Evolutionary conservation across 2,113 vertebrate species (phyloP).

Genomic region (Anguilla rostrata): DNA sequence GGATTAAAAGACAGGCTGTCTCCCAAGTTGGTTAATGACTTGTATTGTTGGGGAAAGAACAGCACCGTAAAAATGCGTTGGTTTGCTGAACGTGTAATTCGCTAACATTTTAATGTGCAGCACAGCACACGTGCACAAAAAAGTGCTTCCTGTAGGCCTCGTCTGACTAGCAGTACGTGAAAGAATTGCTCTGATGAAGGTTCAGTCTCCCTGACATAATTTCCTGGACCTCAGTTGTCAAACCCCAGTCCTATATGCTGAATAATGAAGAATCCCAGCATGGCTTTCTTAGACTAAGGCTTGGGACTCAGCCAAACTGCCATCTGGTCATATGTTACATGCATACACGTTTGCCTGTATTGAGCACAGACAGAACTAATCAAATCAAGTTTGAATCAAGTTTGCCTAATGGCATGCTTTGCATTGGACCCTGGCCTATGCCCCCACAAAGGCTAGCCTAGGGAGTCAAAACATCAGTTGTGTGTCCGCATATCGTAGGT

Average conservation of each 20-base stretch:
- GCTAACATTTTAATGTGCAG: conserved; percentile 27
- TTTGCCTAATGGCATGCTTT: too few relatives aligned
- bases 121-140: not conserved
- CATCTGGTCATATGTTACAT: too few relatives aligned
- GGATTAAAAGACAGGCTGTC: conserved; percentile 36
- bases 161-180: not conserved
- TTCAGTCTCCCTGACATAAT: not conserved
- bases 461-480: too few relatives aligned
- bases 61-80: conserved; percentile 21
- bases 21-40: conserved; percentile 32
- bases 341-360: too few relatives aligned
- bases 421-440: too few relatives aligned
- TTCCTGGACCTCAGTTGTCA: not conserved
- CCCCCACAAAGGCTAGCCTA: too few relatives aligned
- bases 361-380: too few relatives aligned
- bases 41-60: conserved; percentile 16
- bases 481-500: too few relatives aligned
- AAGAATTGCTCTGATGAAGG: not conserved
- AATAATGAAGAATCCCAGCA: not conserved
- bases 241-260: not conserved
- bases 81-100: conserved; percentile 42
- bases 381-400: too few relatives aligned
- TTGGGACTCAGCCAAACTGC: too few relatives aligned
- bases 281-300: too few relatives aligned
- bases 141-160: not conserved